Conservation (phyloP, 2,888 invertebrate species). For the Callosobruchus maculatus region DNA sequence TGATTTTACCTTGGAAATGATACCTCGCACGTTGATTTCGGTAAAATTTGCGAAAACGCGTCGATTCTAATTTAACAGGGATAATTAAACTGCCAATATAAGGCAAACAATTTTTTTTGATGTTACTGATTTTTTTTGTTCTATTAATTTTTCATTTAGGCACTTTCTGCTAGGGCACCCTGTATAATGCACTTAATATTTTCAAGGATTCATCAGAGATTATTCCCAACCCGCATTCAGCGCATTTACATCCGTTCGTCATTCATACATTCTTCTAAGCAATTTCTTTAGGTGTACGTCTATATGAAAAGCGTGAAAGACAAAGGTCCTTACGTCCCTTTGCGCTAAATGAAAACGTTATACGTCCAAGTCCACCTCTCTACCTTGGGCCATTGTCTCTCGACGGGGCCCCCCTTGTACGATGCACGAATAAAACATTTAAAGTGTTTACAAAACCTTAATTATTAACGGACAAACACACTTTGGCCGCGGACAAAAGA, state of each 20-base stretch:
- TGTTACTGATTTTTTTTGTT: too few species aligned
- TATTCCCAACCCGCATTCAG: neutral
- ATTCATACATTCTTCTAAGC: neutral
- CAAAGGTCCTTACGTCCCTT: neutral
- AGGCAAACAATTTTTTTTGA: too few species aligned
- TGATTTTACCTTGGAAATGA: too few species aligned
- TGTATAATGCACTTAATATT: too few species aligned
- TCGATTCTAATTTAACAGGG: too few species aligned
- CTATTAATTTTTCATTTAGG: too few species aligned
- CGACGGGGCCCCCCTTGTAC: slow-evolving; percentile 27
- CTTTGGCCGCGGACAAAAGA: slow-evolving; percentile 34
- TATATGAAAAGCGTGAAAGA: neutral
- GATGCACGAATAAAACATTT: slow-evolving; percentile 40
- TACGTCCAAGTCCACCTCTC: neutral
- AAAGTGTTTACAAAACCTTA: slow-evolving; percentile 44
- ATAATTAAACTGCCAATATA: too few species aligned
- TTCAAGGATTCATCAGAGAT: too few species aligned
- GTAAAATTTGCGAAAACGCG: too few species aligned
- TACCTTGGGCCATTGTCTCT: slow-evolving; percentile 17
- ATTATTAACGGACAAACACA: slow-evolving; percentile 47
- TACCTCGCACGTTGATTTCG: too few species aligned
- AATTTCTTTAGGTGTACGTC: neutral
- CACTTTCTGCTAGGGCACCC: too few species aligned
- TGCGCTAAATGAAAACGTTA: neutral
- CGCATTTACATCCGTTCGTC: neutral